phyloP scores from a whole-genome alignment of 2,888 invertebrate species.

The Sphecodes monilicornis region DNA sequence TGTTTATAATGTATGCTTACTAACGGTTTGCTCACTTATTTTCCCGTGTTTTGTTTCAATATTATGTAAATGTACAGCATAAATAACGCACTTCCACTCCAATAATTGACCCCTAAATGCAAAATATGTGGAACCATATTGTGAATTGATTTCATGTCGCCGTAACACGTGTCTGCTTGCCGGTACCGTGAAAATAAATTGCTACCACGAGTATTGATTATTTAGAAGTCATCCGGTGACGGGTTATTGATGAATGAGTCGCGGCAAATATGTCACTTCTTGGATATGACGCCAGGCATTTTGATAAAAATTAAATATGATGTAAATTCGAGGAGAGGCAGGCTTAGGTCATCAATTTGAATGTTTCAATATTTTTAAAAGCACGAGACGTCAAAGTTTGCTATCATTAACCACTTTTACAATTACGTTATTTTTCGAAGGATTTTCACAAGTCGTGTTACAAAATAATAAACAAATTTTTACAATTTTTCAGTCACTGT shows the following conservation, averaged over 20 bases:
- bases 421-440: neutral
- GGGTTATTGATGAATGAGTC: constrained; percentile 32
- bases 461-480: neutral
- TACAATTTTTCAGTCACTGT: neutral
- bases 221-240: constrained; percentile 33
- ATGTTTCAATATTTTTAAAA: neutral
- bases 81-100: neutral
- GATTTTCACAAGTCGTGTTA: neutral
- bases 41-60: neutral
- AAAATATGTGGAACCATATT: neutral
- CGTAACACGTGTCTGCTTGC: neutral
- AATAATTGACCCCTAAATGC: neutral
- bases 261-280: neutral
- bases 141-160: neutral
- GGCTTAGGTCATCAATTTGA: neutral
- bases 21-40: neutral
- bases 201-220: constrained; percentile 42
- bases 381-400: neutral
- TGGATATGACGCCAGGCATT: neutral
- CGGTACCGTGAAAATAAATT: constrained; percentile 27
- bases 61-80: neutral
- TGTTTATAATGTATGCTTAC: neutral
- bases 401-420: neutral
- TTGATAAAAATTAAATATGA: constrained; percentile 1
- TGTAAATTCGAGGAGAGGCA: neutral